Conservation (phyloP, 2,797 vertebrate genomes). For the Pelobates cultripes region DNA sequence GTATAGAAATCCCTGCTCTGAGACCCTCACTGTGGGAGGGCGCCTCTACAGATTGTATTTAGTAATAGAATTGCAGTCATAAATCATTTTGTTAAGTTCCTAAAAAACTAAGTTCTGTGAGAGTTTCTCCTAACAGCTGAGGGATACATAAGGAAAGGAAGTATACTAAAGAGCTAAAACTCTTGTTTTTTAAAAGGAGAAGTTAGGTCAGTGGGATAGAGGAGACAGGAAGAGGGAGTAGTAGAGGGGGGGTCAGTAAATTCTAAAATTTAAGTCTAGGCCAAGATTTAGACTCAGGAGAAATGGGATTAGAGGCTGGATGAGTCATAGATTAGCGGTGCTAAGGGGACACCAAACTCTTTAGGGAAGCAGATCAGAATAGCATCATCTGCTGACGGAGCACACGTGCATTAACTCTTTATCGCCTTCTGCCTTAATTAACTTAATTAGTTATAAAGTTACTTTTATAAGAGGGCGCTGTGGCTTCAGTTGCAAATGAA, state of each 20-base stretch:
- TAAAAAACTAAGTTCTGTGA: not conserved
- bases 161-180: not conserved
- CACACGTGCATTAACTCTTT: slow-evolving; percentile 12
- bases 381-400: slow-evolving; percentile 2
- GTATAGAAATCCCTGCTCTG: too few species aligned
- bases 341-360: not conserved
- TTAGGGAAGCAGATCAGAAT: slow-evolving; percentile 18
- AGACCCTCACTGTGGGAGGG: too few species aligned
- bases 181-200: not conserved
- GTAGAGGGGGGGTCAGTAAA: not conserved
- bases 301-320: slow-evolving; percentile 2
- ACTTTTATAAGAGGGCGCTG: too few species aligned
- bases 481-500: too few species aligned
- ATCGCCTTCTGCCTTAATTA: not conserved
- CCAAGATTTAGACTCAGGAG: not conserved
- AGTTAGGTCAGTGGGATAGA: not conserved
- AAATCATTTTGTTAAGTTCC: not conserved
- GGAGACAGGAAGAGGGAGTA: slow-evolving; percentile 1
- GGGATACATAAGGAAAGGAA: not conserved
- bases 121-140: not conserved
- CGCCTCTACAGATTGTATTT: too few species aligned
- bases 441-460: too few species aligned
- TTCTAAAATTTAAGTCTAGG: not conserved
- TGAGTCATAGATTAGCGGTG: slow-evolving; percentile 8
- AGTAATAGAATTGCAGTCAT: not conserved